Conservation (phyloP, 2,888 invertebrate genomes). For the Laspeyria flexula region DNA sequence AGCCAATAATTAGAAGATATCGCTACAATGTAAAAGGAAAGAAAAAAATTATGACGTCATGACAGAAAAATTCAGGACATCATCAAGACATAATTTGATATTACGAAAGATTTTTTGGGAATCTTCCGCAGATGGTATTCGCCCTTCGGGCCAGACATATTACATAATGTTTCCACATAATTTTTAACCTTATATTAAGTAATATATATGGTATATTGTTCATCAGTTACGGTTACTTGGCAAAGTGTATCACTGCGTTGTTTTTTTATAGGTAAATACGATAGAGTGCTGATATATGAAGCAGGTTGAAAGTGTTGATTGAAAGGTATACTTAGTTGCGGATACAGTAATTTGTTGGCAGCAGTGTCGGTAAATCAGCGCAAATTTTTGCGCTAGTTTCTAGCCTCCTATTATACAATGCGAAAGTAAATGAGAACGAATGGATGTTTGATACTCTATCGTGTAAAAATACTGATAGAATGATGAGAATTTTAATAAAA, state of each 20-base stretch:
- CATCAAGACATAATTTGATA: slow-evolving; percentile 14
- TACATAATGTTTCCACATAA: slow-evolving; percentile 14
- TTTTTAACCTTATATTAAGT: slow-evolving; percentile 4
- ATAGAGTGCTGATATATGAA: slow-evolving; percentile 1
- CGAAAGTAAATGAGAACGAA: too few species aligned
- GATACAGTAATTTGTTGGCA: slow-evolving; percentile 6
- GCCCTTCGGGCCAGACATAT: slow-evolving; percentile 25
- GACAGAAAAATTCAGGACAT: slow-evolving; percentile 6
- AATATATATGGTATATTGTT: slow-evolving; percentile 1
- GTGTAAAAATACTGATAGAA: too few species aligned
- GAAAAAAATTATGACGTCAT: background rate
- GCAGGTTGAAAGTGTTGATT: background rate
- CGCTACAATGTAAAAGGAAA: too few species aligned
- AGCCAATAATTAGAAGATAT: too few species aligned
- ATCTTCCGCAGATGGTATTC: slow-evolving; percentile 21
- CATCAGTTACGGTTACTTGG: background rate
- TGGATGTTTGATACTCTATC: too few species aligned
- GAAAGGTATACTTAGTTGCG: background rate
- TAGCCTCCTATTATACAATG: background rate
- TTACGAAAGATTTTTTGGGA: slow-evolving; percentile 27
- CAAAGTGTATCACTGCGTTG: background rate
- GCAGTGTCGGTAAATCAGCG: background rate
- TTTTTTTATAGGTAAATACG: background rate
- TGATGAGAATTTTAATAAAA: too few species aligned
- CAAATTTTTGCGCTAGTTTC: background rate